These are phyloP conservation scores for Geotrupes spiniger DNA, from an alignment of 2,888 invertebrate species.

Conservation along the genomic window DNA sequence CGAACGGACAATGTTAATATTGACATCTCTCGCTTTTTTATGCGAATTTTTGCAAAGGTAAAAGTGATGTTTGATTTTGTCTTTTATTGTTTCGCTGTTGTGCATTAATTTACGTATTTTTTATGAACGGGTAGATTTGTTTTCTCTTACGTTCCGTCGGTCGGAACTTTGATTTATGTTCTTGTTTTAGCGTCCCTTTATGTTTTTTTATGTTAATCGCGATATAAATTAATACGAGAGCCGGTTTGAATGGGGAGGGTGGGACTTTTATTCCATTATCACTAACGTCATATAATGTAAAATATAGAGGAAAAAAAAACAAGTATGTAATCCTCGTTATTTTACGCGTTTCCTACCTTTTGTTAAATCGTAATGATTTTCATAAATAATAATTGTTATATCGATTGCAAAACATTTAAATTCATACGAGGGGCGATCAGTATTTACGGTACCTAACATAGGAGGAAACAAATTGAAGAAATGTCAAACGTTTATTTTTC, in stretches of 20 bases:
- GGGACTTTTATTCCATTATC: neutral
- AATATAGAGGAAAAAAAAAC: too few species aligned
- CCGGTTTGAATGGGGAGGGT: neutral
- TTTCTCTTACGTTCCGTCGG: neutral
- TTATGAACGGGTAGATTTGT: slow-evolving; percentile 4
- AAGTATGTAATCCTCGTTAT: too few species aligned
- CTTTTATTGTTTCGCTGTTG: slow-evolving; percentile 41
- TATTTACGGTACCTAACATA: too few species aligned
- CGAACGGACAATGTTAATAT: slow-evolving; percentile 39
- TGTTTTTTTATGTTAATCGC: slow-evolving; percentile 2
- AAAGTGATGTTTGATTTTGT: slow-evolving; percentile 47
- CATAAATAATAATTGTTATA: too few species aligned
- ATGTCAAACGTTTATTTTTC: too few species aligned
- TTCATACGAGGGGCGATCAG: too few species aligned
- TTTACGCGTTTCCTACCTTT: too few species aligned
- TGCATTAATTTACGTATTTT: slow-evolving; percentile 26
- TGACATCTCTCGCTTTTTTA: slow-evolving; percentile 43
- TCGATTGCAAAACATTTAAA: too few species aligned
- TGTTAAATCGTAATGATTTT: too few species aligned
- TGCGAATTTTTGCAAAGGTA: slow-evolving; percentile 44
- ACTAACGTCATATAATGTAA: too few species aligned
- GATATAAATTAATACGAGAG: slow-evolving; percentile 2
- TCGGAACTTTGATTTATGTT: slow-evolving; percentile 6
- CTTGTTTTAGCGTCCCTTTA: neutral
- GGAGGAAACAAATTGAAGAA: too few species aligned